Evolutionary conservation across 2,113 vertebrate genomes (phyloP), one percentile per base, ranked within the genome.

Genomic region (Hypocryptadius cinnamomeus): DNA sequence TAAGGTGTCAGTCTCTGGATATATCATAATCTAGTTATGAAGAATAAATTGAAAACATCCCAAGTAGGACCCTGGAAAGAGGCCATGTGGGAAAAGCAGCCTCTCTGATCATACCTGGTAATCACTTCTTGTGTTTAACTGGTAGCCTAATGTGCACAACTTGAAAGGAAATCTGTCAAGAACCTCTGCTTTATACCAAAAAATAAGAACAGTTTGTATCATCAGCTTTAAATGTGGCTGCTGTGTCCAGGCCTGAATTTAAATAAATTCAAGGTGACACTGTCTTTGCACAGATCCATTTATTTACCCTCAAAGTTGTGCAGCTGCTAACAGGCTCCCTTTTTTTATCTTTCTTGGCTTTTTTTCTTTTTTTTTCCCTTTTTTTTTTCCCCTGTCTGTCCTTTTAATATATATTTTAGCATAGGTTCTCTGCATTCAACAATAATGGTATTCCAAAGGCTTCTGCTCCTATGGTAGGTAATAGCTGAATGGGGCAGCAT

Each of bases 321-420:
- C 39, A 70, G 61, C 33, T 57, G 15, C 40, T 91, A 48, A 57
- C 8, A 51, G 18, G 11, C 9, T 76, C 4, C 2, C 2, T 3
- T 22, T 35, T 31, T 31, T 20, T 39, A 33, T 56, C 31, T 56
- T 21, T 33, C 31, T 33, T 33, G 31, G 31, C 19, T 31, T 37
- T n/a, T 19, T 47, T 16, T 8, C 5, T 3, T 35, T 40, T 25
- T 9, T 4, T 2, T 8, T 15, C 2, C 2, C 27, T 9, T 6
- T 5, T 3, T 24, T 21, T 42, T 37, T 33, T 19, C 4, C 1
- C 4, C 4, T 7, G 45, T 54, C 11, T 70, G 16, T 69, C 14
- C 8, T n/a, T 71, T 85, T 53, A 65, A 27, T 53, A 17, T 12
- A 0, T 76, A 15, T 92, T 92, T 78, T 82, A 79, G 37, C 42